Percentiles rank a stretch among this genome's conserved stretches.
Evolutionary conservation across 92 coral and sea anemone species (phyloP).

Genomic region (Pocillopora meandrina): DNA sequence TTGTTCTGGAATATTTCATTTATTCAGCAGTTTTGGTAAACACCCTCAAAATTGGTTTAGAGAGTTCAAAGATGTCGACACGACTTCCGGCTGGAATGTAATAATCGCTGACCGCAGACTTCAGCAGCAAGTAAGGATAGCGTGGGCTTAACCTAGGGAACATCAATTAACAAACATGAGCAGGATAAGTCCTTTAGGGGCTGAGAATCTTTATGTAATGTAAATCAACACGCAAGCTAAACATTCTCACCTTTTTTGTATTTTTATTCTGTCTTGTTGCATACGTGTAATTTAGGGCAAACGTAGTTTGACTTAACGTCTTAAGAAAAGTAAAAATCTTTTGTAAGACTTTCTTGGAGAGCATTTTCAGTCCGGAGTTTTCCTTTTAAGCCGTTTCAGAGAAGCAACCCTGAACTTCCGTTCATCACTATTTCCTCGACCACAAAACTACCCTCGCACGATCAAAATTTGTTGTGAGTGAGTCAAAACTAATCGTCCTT

Average conservation of each 20-base stretch:
- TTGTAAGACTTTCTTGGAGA: no score
- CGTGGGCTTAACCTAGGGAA: conserved; percentile 23
- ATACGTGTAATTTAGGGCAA: background rate
- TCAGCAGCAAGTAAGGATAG: conserved; percentile 40
- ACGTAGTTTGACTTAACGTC: background rate
- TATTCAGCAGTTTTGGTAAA: background rate
- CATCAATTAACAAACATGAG: background rate
- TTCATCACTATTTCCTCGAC: background rate
- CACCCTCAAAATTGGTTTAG: conserved; percentile 9
- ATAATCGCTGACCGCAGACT: conserved; percentile 10
- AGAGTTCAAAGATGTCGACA: conserved; percentile 26
- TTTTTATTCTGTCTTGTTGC: background rate
- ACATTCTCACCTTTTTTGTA: background rate
- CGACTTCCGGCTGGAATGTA: conserved; percentile 27
- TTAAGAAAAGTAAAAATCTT: no score
- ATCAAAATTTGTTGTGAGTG: background rate
- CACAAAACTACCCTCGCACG: background rate
- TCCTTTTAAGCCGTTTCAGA: background rate
- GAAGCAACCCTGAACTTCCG: no score
- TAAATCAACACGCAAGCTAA: background rate
- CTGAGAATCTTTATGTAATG: conserved; percentile 1
- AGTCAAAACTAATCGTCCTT: background rate
- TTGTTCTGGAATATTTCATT: conserved; percentile 30
- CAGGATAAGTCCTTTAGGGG: background rate
- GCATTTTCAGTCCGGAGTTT: no score